Conservation (phyloP, 2,797 vertebrate species). For the Merluccius polli region DNA sequence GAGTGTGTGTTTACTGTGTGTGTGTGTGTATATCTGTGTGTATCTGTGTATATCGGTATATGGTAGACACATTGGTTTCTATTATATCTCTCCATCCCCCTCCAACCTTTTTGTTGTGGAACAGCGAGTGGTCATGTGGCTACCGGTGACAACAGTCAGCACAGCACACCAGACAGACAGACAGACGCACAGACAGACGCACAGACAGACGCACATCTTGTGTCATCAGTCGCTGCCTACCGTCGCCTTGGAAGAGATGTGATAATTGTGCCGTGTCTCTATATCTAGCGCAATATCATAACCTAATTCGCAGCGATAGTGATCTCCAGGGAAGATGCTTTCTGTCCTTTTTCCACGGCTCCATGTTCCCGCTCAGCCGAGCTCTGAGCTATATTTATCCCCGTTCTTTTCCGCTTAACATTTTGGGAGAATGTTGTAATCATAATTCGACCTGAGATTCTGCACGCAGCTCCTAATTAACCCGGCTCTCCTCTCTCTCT, state of each 20-base stretch:
- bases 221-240: conserved; percentile 29
- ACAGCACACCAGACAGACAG: neutral
- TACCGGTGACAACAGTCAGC: conserved; percentile 25
- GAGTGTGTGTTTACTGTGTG: neutral
- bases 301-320: conserved; percentile 66
- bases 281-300: conserved; percentile 59
- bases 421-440: conserved; percentile 69
- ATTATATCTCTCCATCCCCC: neutral
- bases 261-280: conserved; percentile 55
- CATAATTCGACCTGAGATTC: conserved; percentile 74
- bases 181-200: neutral
- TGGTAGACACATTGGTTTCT: neutral
- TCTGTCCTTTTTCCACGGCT: conserved; percentile 44
- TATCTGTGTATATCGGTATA: neutral
- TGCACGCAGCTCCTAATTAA: conserved; percentile 73
- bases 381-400: conserved; percentile 68
- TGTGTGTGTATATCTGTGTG: conserved; percentile 5
- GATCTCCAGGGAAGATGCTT: conserved; percentile 58
- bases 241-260: conserved; percentile 39
- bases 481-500: conserved; percentile 60
- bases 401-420: conserved; percentile 41
- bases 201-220: neutral
- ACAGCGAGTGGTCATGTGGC: neutral
- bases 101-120: neutral
- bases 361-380: conserved; percentile 49